A percentile compares a stretch with the other conserved stretches of the same genome.
Conservation (phyloP, 2,888 invertebrate species). For the Leistus spinibarbis region DNA sequence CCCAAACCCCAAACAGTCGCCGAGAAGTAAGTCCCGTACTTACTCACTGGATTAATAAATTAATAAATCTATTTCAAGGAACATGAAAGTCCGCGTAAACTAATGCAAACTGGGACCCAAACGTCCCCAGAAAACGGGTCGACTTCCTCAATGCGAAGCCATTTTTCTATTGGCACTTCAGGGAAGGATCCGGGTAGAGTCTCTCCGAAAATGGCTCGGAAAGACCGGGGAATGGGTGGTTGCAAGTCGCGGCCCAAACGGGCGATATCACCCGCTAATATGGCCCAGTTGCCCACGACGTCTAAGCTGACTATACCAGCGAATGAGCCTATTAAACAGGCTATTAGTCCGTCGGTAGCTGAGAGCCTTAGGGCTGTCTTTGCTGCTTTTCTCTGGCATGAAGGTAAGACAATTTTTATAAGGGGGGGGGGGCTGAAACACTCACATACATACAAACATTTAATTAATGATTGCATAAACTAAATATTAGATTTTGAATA, state of each 20-base stretch:
- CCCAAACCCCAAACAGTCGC: conserved; percentile 54
- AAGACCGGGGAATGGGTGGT: conserved; percentile 61
- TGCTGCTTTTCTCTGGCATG: conserved; percentile 96
- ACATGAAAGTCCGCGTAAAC: conserved; percentile 54
- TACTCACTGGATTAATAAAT: not conserved
- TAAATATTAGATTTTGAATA: no score
- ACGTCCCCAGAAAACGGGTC: conserved; percentile 67
- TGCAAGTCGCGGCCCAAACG: conserved; percentile 59
- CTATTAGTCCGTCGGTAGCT: conserved; percentile 89
- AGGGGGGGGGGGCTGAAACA: no score
- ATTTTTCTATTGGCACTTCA: conserved; percentile 67
- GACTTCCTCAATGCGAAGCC: conserved; percentile 54
- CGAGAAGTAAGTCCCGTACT: conserved; percentile 55
- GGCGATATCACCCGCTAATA: conserved; percentile 56
- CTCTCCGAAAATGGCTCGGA: conserved; percentile 63
- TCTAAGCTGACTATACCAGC: conserved; percentile 52
- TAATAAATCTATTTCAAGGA: conserved; percentile 48
- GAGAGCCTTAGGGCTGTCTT: conserved; percentile 94
- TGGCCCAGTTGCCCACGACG: conserved; percentile 54
- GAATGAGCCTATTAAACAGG: conserved; percentile 74
- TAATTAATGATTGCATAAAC: no score
- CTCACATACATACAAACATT: no score
- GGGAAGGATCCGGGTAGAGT: conserved; percentile 61
- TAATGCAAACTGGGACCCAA: conserved; percentile 72
- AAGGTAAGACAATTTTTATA: no score